These are phyloP conservation scores for Caiman crocodilus DNA, from an alignment of 2,797 vertebrate species.

Conservation along the genomic window DNA sequence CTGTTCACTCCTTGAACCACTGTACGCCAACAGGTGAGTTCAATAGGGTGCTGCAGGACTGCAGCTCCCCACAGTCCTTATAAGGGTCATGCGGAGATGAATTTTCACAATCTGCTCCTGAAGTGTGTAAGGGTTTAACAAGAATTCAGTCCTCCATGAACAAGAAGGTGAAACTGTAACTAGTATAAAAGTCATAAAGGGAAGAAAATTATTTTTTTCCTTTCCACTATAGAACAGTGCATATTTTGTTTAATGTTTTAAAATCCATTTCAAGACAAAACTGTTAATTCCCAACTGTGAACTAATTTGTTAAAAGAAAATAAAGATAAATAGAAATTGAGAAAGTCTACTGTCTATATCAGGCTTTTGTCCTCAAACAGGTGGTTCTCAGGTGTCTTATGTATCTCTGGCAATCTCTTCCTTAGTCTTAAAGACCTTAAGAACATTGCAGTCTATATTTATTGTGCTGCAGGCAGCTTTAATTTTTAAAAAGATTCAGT, in stretches of 20 bases:
- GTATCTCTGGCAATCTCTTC: not conserved
- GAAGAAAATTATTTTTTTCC: not conserved
- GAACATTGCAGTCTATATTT: not conserved
- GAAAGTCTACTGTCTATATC: not conserved
- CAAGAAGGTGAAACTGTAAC: not conserved
- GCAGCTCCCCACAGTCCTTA: not conserved
- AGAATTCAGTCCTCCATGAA: not conserved
- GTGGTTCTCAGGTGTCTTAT: not conserved
- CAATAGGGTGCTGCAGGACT: not conserved
- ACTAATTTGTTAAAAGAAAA: not conserved
- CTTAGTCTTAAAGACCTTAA: not conserved
- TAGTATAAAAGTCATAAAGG: not conserved
- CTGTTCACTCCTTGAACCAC: not conserved
- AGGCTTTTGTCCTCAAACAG: not conserved
- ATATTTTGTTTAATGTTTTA: not conserved
- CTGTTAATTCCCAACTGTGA: not conserved
- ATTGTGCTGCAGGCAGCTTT: not conserved
- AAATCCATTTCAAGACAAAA: not conserved
- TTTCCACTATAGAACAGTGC: rapidly evolving
- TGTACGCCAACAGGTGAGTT: not conserved
- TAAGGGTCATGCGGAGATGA: not conserved
- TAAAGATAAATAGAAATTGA: not conserved
- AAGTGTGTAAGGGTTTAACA: not conserved
- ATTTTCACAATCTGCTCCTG: not conserved
- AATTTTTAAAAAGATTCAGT: not conserved